Percentiles rank a stretch among this genome's conserved stretches.
Conservation (phyloP, 2,888 invertebrate species). For the Yponomeuta cagnagella region DNA sequence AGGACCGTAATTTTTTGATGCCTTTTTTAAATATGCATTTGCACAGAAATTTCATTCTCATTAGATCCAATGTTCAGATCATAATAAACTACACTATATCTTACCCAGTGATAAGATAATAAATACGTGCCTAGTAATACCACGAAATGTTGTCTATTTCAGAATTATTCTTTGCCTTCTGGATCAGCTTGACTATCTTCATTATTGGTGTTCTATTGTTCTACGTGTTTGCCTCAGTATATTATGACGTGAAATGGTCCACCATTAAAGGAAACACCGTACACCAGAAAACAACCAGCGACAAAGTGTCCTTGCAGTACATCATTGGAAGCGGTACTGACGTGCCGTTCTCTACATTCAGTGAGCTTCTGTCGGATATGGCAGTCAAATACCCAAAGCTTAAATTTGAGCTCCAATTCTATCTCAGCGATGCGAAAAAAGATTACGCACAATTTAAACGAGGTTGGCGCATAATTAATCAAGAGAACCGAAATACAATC, state of each 20-base stretch:
- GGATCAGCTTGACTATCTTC: constrained; percentile 57
- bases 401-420: neutral
- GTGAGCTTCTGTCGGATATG: constrained; percentile 47
- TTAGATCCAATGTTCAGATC: too few relatives aligned
- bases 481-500: neutral
- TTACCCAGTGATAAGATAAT: too few relatives aligned
- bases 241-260: neutral
- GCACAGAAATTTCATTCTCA: too few relatives aligned
- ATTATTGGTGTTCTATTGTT: constrained; percentile 54
- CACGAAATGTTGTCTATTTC: constrained; percentile 28
- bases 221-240: constrained; percentile 29
- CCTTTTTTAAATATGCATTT: too few relatives aligned
- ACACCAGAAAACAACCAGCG: constrained; percentile 45
- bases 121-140: too few relatives aligned
- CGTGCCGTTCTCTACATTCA: constrained; percentile 38
- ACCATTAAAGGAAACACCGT: constrained; percentile 22
- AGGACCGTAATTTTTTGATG: too few relatives aligned
- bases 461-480: neutral
- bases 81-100: too few relatives aligned
- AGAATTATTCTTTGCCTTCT: constrained; percentile 60
- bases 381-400: constrained; percentile 41
- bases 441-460: neutral
- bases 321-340: constrained; percentile 39
- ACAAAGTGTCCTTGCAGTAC: constrained; percentile 51
- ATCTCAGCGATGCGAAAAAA: neutral